Base-by-base conservation (phyloP, 2,113 vertebrate genomes). In the Arenaria interpres region DNA sequence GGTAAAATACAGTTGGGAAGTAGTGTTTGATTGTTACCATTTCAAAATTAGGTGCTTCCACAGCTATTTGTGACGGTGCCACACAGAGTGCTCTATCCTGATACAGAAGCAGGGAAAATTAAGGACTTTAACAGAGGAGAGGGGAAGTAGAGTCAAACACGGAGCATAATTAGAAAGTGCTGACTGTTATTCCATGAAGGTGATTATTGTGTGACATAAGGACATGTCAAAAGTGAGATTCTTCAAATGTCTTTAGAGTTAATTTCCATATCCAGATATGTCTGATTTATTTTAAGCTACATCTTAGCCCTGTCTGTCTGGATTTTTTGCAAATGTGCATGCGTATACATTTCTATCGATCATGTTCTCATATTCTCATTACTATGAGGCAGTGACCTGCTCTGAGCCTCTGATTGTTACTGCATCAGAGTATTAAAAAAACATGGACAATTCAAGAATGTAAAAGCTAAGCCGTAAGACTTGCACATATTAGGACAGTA, bases 261-360 rank as follows among this genome's bases (percentile, higher is more conserved):
- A 32, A 41, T 72, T 88, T 90, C 39, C 13, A 13, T 74, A 53
- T 60, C 28, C 25, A 72, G 12, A 19, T 87, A 30, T 13, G 13
- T 45, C 21, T 67, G 51, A 37, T 20, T 83, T 88, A 66, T 89
- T 79, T 60, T 43, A 62, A 88, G 43, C 56, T 43, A 11, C 7
- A 7, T 57, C 22, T 54, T 82, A 88, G 19, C 24, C 19, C 37
- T 67, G 2, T 45, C 32, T 77, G 12, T 90, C n/a, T 89, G 46
- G 25, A 53, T 32, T 37, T 69, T 39, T 60, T 95, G n/a, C 20
- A 57, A 30, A 73, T 37, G 9, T 79, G 50, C 9, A 30, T 22
- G 15, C 0, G 0, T 54, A 8, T 80, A 66, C 12, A n/a, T 85
- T 90, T 89, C 30, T 75, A 3, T 74, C 1, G 0, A 8, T 91